Evolutionary conservation across 2,888 invertebrate species (phyloP).

Genomic region (Allophyes oxyacanthae): DNA sequence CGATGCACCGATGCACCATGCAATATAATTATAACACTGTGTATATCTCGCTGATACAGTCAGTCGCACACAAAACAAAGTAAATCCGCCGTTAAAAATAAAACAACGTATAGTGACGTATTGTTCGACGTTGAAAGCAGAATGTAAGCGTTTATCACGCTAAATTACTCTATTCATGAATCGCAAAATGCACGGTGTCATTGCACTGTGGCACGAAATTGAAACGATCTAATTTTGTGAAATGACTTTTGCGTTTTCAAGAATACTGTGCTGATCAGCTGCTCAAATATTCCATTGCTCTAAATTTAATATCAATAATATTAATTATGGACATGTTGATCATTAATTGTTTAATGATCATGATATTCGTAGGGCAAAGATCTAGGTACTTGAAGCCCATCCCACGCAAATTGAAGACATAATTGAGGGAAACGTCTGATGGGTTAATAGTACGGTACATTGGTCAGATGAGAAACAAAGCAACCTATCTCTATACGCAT

Average conservation of each 20-base stretch:
- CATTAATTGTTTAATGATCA: too few relatives aligned
- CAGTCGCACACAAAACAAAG: constrained; percentile 35
- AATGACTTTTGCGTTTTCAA: constrained; percentile 34
- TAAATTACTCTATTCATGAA: constrained; percentile 29
- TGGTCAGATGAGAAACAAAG: constrained; percentile 9
- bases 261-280: constrained; percentile 1
- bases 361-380: background rate
- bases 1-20: constrained; percentile 24
- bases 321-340: too few relatives aligned
- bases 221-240: constrained; percentile 24
- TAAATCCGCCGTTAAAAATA: constrained; percentile 28
- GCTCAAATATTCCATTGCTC: background rate
- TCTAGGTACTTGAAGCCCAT: constrained; percentile 1
- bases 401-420: constrained; percentile 29
- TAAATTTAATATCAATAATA: too few relatives aligned
- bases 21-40: constrained; percentile 26
- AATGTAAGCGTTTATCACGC: constrained; percentile 26
- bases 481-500: background rate
- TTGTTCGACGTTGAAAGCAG: constrained; percentile 27
- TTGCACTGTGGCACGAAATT: constrained; percentile 38
- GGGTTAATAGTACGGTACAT: constrained; percentile 20
- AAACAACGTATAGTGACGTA: constrained; percentile 23
- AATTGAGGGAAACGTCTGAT: constrained; percentile 43
- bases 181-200: constrained; percentile 19
- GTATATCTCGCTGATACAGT: constrained; percentile 21